Evolutionary conservation across 2,888 invertebrate species (phyloP).

Genomic region (Linnaemya tessellans): DNA sequence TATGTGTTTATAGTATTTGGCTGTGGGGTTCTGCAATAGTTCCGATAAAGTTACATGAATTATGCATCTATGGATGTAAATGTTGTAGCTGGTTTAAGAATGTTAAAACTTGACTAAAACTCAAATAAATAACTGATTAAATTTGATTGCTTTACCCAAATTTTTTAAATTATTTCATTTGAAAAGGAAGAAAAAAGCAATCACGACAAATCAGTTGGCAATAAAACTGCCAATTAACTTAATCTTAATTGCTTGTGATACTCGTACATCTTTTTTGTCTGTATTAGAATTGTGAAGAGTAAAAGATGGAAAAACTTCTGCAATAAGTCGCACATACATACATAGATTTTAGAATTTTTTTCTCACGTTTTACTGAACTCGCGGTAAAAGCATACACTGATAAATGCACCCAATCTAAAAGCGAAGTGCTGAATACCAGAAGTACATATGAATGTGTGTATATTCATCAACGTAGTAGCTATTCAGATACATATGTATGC

Average conservation of each 20-base stretch:
- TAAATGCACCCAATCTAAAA: neutral
- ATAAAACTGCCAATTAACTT: conserved; percentile 80
- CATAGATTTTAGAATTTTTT: neutral
- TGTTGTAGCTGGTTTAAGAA: neutral
- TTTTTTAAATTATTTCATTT: neutral
- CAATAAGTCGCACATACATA: neutral
- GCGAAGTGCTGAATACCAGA: neutral
- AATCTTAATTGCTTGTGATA: conserved; percentile 49
- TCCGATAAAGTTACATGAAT: too few relatives aligned
- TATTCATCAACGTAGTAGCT: neutral
- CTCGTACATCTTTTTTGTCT: neutral
- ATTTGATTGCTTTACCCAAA: neutral
- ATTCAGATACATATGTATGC: too few relatives aligned
- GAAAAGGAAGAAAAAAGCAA: neutral
- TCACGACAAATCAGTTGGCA: conserved; percentile 66
- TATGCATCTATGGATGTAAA: too few relatives aligned
- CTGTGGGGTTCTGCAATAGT: too few relatives aligned
- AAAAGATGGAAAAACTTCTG: neutral
- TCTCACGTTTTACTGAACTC: neutral
- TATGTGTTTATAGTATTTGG: too few relatives aligned
- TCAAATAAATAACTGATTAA: neutral
- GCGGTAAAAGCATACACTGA: neutral
- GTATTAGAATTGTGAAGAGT: neutral
- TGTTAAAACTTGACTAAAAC: too few relatives aligned
- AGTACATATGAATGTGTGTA: neutral